Evolutionary conservation across 2,888 invertebrate species (phyloP).

Genomic region (Creontiades dilutus): DNA sequence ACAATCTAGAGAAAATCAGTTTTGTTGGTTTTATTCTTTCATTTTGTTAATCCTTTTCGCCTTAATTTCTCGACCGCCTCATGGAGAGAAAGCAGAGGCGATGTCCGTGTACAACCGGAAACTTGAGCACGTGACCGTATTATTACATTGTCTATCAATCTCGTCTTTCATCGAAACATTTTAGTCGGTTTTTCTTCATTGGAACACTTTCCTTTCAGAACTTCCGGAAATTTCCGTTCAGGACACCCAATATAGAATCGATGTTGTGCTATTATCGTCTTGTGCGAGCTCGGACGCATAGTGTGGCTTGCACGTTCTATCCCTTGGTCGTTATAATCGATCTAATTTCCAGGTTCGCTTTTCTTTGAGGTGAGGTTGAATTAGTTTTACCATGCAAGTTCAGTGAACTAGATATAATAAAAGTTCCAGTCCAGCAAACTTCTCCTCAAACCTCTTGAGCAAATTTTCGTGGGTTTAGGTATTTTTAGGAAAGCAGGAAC

Average conservation of each 20-base stretch:
- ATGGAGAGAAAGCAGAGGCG: not conserved
- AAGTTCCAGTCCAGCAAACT: too few relatives aligned
- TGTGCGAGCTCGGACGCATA: not conserved
- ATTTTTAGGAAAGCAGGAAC: too few relatives aligned
- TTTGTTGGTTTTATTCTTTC: too few relatives aligned
- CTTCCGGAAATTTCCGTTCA: not conserved
- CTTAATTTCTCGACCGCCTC: not conserved
- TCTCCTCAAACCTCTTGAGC: too few relatives aligned
- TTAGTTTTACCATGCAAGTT: not conserved
- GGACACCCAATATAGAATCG: not conserved
- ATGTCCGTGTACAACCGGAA: not conserved
- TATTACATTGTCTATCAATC: not conserved
- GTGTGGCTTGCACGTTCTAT: not conserved
- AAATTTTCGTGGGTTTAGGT: too few relatives aligned
- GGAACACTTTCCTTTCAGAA: slow-evolving; percentile 20
- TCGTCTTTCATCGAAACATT: not conserved
- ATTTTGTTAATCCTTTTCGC: too few relatives aligned
- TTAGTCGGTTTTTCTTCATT: not conserved
- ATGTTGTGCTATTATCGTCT: not conserved
- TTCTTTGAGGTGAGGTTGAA: not conserved
- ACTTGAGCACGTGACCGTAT: slow-evolving; percentile 23
- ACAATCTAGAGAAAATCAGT: too few relatives aligned
- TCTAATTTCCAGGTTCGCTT: not conserved
- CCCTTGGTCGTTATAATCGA: not conserved
- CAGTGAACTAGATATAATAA: too few relatives aligned